phyloP scores from a whole-genome alignment of 2,888 invertebrate genomes.

The Caenorhabditis doughertyi region DNA sequence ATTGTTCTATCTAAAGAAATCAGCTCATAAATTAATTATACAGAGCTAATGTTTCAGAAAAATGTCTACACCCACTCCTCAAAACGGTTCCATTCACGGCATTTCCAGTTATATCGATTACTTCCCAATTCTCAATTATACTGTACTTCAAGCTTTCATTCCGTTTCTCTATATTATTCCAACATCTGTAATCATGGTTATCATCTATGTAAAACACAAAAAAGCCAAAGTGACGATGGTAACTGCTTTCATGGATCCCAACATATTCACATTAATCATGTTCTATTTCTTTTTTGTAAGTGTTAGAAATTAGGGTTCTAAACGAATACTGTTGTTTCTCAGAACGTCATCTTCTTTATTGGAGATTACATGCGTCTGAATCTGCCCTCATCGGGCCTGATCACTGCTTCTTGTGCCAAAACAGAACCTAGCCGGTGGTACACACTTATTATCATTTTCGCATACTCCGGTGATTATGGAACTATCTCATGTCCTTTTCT shows the following conservation, averaged over 20 bases:
- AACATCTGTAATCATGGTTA: slow-evolving; percentile 16
- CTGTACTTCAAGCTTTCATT: slow-evolving; percentile 25
- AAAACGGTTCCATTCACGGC: slow-evolving; percentile 22
- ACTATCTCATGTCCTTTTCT: slow-evolving; percentile 46
- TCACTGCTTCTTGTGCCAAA: slow-evolving; percentile 28
- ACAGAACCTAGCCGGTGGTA: slow-evolving; percentile 19
- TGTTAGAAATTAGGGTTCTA: not conserved
- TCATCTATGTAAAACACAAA: slow-evolving; percentile 5
- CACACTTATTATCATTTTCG: slow-evolving; percentile 35
- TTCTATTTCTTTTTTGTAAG: slow-evolving; percentile 22
- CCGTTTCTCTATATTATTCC: slow-evolving; percentile 43
- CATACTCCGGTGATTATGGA: slow-evolving; percentile 43
- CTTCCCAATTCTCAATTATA: not conserved
- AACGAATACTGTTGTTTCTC: not conserved
- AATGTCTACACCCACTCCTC: not conserved
- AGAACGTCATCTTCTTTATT: slow-evolving; percentile 42
- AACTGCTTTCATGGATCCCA: slow-evolving; percentile 2
- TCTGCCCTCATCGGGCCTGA: slow-evolving; percentile 28
- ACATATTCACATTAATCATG: slow-evolving; percentile 4
- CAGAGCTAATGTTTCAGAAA: not conserved
- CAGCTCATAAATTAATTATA: no score
- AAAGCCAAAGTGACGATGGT: not conserved
- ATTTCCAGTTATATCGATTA: slow-evolving; percentile 6
- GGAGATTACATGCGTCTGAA: slow-evolving; percentile 47
- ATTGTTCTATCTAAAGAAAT: not conserved